These are phyloP conservation scores for Hydrozoanthus gracilis DNA, from an alignment of 92 coral and sea anemone genomes.

Conservation along the genomic window DNA sequence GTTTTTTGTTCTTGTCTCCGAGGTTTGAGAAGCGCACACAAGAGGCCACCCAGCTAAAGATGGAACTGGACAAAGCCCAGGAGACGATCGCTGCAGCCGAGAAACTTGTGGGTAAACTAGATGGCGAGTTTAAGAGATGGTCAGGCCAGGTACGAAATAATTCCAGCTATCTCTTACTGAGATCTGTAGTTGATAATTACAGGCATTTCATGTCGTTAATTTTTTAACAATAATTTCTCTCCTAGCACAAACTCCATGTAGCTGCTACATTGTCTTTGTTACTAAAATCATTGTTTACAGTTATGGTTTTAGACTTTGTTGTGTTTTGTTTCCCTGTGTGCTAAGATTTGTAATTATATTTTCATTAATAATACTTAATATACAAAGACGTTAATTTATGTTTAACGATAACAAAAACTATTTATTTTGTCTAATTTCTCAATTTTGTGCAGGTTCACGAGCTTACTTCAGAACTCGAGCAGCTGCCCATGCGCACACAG, in stretches of 20 bases:
- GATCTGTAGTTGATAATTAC: too few species aligned
- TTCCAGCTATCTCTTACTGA: background rate
- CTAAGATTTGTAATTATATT: too few species aligned
- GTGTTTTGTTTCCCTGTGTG: too few species aligned
- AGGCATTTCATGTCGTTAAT: too few species aligned
- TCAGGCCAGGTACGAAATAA: constrained; percentile 84
- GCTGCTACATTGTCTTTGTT: too few species aligned
- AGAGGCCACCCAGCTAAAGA: constrained; percentile 97
- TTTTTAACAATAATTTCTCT: too few species aligned
- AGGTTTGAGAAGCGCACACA: constrained; percentile 96
- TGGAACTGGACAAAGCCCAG: constrained; percentile 98
- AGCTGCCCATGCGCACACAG: constrained; percentile 94
- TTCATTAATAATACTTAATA: too few species aligned
- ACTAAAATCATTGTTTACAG: too few species aligned
- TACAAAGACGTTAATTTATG: background rate
- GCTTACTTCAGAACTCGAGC: constrained; percentile 94
- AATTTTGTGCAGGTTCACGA: constrained; percentile 82
- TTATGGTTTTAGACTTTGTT: too few species aligned
- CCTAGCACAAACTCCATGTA: too few species aligned
- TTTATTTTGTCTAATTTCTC: background rate
- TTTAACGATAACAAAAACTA: background rate
- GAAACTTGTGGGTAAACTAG: constrained; percentile 95
- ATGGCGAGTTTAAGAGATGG: constrained; percentile 99
- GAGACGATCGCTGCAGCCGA: constrained; percentile 98
- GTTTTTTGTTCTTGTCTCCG: background rate